These are phyloP conservation scores for Rana temporaria DNA, from an alignment of 2,113 vertebrate genomes.

Conservation along the genomic window DNA sequence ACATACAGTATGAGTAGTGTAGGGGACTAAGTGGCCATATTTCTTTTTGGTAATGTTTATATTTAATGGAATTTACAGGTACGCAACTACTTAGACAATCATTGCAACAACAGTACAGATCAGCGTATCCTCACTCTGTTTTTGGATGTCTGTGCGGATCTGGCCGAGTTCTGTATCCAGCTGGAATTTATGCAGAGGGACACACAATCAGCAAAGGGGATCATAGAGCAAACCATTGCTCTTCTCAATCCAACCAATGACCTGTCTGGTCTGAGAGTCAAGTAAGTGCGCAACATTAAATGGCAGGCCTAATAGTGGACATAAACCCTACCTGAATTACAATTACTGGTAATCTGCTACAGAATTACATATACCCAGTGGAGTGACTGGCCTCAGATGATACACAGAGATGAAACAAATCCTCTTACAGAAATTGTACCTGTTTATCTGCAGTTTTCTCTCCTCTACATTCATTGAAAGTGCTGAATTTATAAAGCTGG, in stretches of 20 bases:
- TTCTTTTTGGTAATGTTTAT: not conserved
- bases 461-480: too few relatives aligned
- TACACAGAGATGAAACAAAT: too few relatives aligned
- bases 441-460: too few relatives aligned
- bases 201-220: constrained; percentile 51
- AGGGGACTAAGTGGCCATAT: not conserved
- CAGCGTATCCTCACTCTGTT: constrained; percentile 74
- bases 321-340: too few relatives aligned
- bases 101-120: constrained; percentile 77
- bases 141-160: constrained; percentile 72
- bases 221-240: constrained; percentile 73
- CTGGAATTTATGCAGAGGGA: constrained; percentile 62
- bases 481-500: too few relatives aligned
- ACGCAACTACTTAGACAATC: constrained; percentile 73
- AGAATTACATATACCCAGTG: too few relatives aligned
- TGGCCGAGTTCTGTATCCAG: constrained; percentile 67
- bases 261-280: constrained; percentile 74
- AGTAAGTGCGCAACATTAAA: constrained; percentile 64
- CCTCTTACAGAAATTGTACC: too few relatives aligned
- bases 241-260: constrained; percentile 76
- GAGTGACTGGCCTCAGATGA: too few relatives aligned
- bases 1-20: not conserved
- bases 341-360: too few relatives aligned
- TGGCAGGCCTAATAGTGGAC: too few relatives aligned
- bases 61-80: constrained; percentile 66